A percentile compares a stretch with the other conserved stretches of the same genome.
Evolutionary conservation across 2,888 invertebrate genomes (phyloP).

Genomic region (Tromatobia lineatoria): DNA sequence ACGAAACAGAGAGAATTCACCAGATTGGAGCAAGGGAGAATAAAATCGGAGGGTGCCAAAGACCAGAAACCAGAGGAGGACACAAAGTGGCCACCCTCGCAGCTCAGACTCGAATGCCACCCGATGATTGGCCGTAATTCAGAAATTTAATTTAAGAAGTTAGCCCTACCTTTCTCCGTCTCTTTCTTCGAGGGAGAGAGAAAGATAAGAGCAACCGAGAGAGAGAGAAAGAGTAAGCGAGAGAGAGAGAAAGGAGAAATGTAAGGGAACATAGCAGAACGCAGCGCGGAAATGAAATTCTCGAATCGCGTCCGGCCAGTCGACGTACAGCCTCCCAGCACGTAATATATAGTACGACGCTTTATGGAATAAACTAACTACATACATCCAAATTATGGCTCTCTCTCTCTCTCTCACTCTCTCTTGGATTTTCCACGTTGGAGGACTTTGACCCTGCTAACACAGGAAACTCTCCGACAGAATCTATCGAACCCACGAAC

Average conservation of each 20-base stretch:
- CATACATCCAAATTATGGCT: background rate
- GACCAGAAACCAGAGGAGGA: background rate
- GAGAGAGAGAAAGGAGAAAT: slow-evolving; percentile 3
- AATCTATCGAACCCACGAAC: background rate
- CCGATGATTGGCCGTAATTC: slow-evolving; percentile 73
- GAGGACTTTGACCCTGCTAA: slow-evolving; percentile 4
- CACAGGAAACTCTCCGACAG: background rate
- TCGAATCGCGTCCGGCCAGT: slow-evolving; percentile 70
- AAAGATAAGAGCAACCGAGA: background rate
- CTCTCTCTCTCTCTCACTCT: background rate
- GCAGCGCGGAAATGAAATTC: slow-evolving; percentile 72
- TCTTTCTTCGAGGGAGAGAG: slow-evolving; percentile 28
- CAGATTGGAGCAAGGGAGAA: background rate
- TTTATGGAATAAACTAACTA: slow-evolving; percentile 32
- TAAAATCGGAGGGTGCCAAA: background rate
- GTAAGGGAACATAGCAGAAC: slow-evolving; percentile 18
- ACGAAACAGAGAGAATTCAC: slow-evolving; percentile 44
- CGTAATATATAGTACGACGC: slow-evolving; percentile 29
- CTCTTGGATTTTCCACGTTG: background rate
- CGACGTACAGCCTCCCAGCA: slow-evolving; percentile 39
- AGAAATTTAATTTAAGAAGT: slow-evolving; percentile 78
- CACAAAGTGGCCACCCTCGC: slow-evolving; percentile 2
- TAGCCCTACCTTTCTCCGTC: slow-evolving; percentile 41
- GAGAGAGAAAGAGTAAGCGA: background rate
- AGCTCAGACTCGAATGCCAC: slow-evolving; percentile 49